Evolutionary conservation across 2,113 vertebrate species (phyloP), one percentile per base, ranked within the genome.

Genomic region (Scophthalmus maximus): DNA sequence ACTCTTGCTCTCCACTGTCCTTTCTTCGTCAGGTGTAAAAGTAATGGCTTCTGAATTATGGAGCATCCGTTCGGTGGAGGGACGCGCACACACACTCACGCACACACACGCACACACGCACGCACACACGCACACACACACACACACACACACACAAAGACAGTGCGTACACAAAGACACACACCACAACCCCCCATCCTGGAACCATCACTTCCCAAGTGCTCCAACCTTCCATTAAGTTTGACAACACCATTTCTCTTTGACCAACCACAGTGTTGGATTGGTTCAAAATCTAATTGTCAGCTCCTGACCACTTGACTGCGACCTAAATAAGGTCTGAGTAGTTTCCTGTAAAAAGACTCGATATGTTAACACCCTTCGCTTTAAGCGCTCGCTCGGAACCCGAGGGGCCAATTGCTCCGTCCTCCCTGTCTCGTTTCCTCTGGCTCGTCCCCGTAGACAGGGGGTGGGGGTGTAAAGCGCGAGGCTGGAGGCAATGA

Each of bases 31-130:
- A 65, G 46, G 53, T n/a, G 49, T 59, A 76, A 71, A 76, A 88
- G 79, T 85, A 87, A 85, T 84, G 77, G 78, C 78, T 79, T 70
- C 63, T 91, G 53, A 90, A 88, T 88, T 72, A 90, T 90, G 87
- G 47, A 91, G 75, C 76, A 79, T 58, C 71, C 63, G 79, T 77
- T 85, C 70, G 53, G 65, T 10, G 60, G 52, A 40, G 46, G 46
- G 44, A 61, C n/a, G 30, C 66, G 76, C 75, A 68, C 49, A 52
- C 8, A n/a, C n/a, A n/a, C n/a, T n/a, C n/a, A n/a, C n/a, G n/a
- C n/a, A n/a, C n/a, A n/a, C n/a, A n/a, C n/a, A n/a, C n/a, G n/a
- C n/a, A n/a, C n/a, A n/a, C n/a, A n/a, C n/a, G n/a, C n/a, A 27
- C 66, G 76, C 75, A 68, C 49, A 52, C 8, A 61, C n/a, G 30